Evolutionary conservation across 1,140 invertebrate genomes (phyloP), one percentile per base, ranked within the genome.

Genomic region (Calosoma granatense): DNA sequence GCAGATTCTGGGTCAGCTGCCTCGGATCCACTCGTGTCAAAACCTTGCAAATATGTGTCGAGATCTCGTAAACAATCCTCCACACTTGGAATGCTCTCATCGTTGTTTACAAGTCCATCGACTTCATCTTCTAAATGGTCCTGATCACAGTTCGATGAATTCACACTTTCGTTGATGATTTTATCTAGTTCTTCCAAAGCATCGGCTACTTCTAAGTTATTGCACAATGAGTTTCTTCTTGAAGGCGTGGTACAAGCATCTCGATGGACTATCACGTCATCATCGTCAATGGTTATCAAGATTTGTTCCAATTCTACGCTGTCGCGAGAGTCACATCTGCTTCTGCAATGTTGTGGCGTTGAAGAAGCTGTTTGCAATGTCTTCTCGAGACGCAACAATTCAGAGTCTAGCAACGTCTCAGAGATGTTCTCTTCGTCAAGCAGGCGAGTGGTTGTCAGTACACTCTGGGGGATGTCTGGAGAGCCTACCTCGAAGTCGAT

Each of bases 41-140:
- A 62, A 9, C 43, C 59, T 47, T 59, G 59, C 6, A 71, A 57
- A 60, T 68, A 71, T 52, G 68, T 66, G 56, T 71, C 70, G 54
- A 71, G 57, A 56, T 71, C 70, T 56, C 63, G 59, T 22, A 71
- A 57, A 59, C 70, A 71, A 12, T 69, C 64, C 39, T 69, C 66
- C 2, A 70, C 64, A 51, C 56, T 61, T 51, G 59, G 39, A 11
- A 61, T 55, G n/a, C 60, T 56, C 11, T 57, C 20, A 20, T 53
- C 58, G 3, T 9, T 6, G 17, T 17, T 47, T 23, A 59, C 59
- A 2, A 53, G 20, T 39, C 36, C 58, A 54, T 56, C 53, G 20
- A 36, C 39, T 9, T 43, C 59, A 53, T 60, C 53, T 9, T 17
- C 26, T n/a, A n/a, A n/a, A n/a, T n/a, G n/a, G 23, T 36, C 36